Base-by-base conservation (phyloP, 2,797 vertebrate species). In the Xyrichtys novacula region DNA sequence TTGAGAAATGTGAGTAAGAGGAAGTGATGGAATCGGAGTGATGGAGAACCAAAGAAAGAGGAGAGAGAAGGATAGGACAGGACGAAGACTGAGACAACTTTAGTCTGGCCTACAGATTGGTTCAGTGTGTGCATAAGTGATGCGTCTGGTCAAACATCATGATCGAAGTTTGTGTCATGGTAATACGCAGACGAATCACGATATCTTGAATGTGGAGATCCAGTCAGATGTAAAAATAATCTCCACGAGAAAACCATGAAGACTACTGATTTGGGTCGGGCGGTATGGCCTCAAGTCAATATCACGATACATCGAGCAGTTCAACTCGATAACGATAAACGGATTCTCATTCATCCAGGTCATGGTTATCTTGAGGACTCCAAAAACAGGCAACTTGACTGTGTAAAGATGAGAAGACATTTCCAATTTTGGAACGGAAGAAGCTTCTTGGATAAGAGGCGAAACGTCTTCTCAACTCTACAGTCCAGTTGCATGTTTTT, bases 1-100 rank as follows among this genome's bases (percentile, higher is more conserved):
- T 34, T 49, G 22, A 58, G 55, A 72, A 83, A 67, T 74, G 40
- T 65, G 58, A 82, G 57, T 54, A 74, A 70, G 23, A 72, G 67
- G 50, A 70, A 67, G 65, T 72, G 57, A 72, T 11, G 8, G 43
- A 63, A 57, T 28, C 19, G 55, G 20, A 42, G 12, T 39, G 34
- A 71, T 34, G 4, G 17, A 34, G 15, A 12, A 26, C 31, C 43
- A 23, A 40, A 28, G 44, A 17, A 17, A 62, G 31, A 46, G 19
- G 15, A 19, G 17, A 46, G 16, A n/a, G n/a, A 16, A 50, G 38
- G 39, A 47, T 12, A 15, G 14, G 8, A 50, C 38, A 54, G 59
- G 59, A 54, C n/a, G 31, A 12, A 49, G 43, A 58, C 34, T 17
- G 5, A 14, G 2, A 23, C 9, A 34, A 26, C 7, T 43, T 57